Evolutionary conservation across 1,140 invertebrate species (phyloP), one percentile per base, ranked within the genome.

Genomic region (Rhyacophila brunnea): DNA sequence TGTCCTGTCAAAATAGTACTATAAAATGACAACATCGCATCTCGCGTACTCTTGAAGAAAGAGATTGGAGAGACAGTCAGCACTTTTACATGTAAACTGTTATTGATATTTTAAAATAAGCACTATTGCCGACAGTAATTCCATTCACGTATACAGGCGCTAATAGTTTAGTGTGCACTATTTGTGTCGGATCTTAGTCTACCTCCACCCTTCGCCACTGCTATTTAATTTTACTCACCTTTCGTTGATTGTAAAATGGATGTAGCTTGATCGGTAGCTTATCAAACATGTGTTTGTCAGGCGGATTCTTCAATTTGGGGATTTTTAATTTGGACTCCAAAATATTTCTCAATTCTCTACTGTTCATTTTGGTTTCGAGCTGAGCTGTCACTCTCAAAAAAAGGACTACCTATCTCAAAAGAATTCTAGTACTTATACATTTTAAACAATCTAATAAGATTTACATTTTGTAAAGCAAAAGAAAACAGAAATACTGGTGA

Each of bases 171-270:
- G n/a, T n/a, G n/a, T n/a, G n/a, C n/a, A n/a, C n/a, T n/a, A n/a
- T n/a, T n/a, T n/a, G n/a, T n/a, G n/a, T n/a, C n/a, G n/a, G n/a
- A n/a, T n/a, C n/a, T n/a, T n/a, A n/a, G n/a, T n/a, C n/a, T n/a
- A n/a, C n/a, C 15, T 6, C 11, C 11, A 6, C 4, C 4, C 38
- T 40, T 6, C 11, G 38, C 11, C 18, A 45, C 43, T 14, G 43
- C 13, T 38, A 17, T 15, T 45, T 45, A 4, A 15, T 19, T 43
- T 35, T 32, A 52, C n/a, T 65, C 72, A 79, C 77, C 72, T 74
- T 75, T 51, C 71, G 71, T 53, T 74, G 60, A 50, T 75, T 79
- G 50, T 77, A 79, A 0, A 71, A 71, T 9, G 75, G 74, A 19
- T 72, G 48, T n/a, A 75, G 72, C 20, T 57, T 70, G 55, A 79